phyloP scores from a whole-genome alignment of 1,140 invertebrate species.

The Drosophila micromelanica region DNA sequence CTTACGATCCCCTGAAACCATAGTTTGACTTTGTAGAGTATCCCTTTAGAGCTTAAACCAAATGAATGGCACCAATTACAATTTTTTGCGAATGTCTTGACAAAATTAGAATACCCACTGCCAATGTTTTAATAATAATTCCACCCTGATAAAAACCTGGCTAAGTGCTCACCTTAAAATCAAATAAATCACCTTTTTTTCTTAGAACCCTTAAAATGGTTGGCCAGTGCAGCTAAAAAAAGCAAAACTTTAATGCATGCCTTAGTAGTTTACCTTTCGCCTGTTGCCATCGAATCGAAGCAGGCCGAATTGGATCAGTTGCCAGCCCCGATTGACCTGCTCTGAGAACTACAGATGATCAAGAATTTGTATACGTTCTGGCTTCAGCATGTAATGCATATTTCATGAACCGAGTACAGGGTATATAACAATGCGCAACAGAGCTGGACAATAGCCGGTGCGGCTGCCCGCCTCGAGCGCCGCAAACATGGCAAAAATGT shows the following conservation, averaged over 20 bases:
- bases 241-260: neutral
- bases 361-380: too few relatives aligned
- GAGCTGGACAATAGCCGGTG: conserved; percentile 22
- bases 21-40: too few relatives aligned
- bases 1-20: too few relatives aligned
- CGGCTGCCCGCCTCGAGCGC: conserved; percentile 11
- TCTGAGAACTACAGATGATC: neutral
- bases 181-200: neutral
- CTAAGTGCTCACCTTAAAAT: neutral
- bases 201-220: too few relatives aligned
- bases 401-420: neutral
- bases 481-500: conserved; percentile 34
- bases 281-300: conserved; percentile 43
- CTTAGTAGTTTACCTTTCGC: conserved; percentile 19
- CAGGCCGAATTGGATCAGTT: conserved; percentile 9
- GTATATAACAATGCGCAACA: conserved; percentile 6
- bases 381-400: too few relatives aligned
- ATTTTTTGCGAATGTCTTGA: too few relatives aligned
- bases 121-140: too few relatives aligned
- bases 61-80: too few relatives aligned
- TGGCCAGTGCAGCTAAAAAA: neutral
- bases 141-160: neutral
- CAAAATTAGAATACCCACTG: too few relatives aligned
- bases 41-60: too few relatives aligned
- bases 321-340: conserved; percentile 8